These are phyloP conservation scores for Stictonetta naevosa DNA, from an alignment of 2,113 vertebrate genomes.

Conservation along the genomic window DNA sequence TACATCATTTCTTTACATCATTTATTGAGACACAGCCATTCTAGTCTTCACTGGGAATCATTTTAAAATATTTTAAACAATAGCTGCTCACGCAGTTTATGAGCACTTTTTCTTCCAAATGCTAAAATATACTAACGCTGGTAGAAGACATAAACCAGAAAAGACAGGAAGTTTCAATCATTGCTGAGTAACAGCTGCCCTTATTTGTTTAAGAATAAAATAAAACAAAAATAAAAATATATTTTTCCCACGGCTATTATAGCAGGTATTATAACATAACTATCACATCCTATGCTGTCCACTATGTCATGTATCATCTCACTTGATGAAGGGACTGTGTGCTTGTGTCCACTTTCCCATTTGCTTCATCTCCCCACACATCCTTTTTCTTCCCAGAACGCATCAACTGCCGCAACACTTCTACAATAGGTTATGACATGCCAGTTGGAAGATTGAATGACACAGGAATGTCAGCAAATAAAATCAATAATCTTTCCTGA, in stretches of 20 bases:
- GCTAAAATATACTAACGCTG: background rate
- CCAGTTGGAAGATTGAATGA: background rate
- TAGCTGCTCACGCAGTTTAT: background rate
- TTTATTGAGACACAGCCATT: background rate
- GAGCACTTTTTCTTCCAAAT: background rate
- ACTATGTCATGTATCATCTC: background rate
- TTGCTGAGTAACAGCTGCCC: background rate
- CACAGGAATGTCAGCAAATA: background rate
- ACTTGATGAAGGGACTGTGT: background rate
- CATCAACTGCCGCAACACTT: background rate
- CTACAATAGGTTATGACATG: background rate
- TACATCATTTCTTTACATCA: background rate
- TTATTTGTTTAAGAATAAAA: background rate
- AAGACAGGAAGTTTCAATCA: constrained; percentile 7
- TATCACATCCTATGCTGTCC: background rate
- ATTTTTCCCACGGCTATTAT: background rate
- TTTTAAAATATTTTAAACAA: constrained; percentile 32
- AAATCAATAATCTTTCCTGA: too few species aligned
- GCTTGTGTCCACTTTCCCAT: background rate
- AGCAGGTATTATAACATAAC: constrained; percentile 12
- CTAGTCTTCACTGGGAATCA: background rate
- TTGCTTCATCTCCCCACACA: background rate
- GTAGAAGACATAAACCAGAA: constrained; percentile 32
- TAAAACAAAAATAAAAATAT: background rate
- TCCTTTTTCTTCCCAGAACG: background rate